Evolutionary conservation across 2,888 invertebrate genomes (phyloP).

Genomic region (Melinaea menophilus): DNA sequence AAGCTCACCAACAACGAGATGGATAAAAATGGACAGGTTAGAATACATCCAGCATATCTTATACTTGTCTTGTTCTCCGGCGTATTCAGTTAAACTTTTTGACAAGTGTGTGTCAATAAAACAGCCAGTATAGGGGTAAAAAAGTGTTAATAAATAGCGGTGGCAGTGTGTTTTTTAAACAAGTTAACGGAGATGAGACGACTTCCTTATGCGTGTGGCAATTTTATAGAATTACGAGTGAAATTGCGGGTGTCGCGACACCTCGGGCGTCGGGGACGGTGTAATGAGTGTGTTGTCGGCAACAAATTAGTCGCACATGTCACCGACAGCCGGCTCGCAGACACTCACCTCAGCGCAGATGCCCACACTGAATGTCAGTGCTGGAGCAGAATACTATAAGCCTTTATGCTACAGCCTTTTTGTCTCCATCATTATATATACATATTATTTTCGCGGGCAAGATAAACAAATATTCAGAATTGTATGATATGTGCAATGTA

Average conservation of each 20-base stretch:
- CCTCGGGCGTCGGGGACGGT: constrained; percentile 61
- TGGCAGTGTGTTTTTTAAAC: constrained; percentile 22
- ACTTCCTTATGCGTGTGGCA: constrained; percentile 62
- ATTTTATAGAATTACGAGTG: constrained; percentile 65
- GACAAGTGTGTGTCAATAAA: background rate
- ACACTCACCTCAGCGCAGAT: constrained; percentile 60
- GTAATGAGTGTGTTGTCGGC: constrained; percentile 67
- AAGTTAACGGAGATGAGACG: constrained; percentile 43
- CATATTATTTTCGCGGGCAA: background rate
- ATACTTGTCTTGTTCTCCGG: background rate
- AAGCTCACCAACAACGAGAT: constrained; percentile 99
- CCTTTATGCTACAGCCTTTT: constrained; percentile 12
- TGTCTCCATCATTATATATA: no score
- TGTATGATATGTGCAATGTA: no score
- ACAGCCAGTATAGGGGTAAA: background rate
- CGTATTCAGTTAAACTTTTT: background rate
- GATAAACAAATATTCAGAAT: no score
- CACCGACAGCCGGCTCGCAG: constrained; percentile 65
- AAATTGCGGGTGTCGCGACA: constrained; percentile 67
- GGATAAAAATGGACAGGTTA: constrained; percentile 96
- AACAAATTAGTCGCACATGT: constrained; percentile 76
- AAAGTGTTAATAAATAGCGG: constrained; percentile 20
- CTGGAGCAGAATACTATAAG: constrained; percentile 33
- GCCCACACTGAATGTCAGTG: constrained; percentile 60
- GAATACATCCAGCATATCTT: constrained; percentile 39